phyloP scores from a whole-genome alignment of 2,113 vertebrate species.

The Crypturellus undulatus region DNA sequence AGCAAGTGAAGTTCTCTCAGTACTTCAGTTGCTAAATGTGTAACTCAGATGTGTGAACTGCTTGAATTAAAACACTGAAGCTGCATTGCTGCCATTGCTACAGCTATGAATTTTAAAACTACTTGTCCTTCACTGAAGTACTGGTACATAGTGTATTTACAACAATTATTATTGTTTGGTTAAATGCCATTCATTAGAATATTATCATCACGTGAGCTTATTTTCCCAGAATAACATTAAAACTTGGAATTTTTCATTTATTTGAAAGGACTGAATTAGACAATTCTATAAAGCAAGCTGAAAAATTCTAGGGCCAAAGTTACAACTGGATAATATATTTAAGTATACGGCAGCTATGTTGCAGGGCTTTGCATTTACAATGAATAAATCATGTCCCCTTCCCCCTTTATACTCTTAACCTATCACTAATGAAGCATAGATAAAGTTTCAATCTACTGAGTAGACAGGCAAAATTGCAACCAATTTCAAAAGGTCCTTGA shows the following conservation, averaged over 20 bases:
- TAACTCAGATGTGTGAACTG: not conserved
- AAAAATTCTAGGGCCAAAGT: not conserved
- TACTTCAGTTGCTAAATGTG: not conserved
- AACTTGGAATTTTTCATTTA: not conserved
- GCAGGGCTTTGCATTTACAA: not conserved
- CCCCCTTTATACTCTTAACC: not conserved
- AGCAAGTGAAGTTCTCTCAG: not conserved
- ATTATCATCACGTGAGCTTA: not conserved
- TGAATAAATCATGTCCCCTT: not conserved
- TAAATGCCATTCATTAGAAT: not conserved
- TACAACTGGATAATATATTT: accelerated
- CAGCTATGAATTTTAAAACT: not conserved
- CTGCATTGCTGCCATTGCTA: not conserved
- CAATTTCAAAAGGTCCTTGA: not conserved
- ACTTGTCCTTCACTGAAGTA: not conserved
- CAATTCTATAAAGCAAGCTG: not conserved
- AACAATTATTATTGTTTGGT: not conserved
- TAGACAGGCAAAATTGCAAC: not conserved
- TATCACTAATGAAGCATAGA: not conserved
- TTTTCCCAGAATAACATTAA: not conserved
- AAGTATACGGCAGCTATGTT: not conserved
- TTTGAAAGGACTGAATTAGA: not conserved
- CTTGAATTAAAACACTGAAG: not conserved
- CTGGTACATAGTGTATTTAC: not conserved
- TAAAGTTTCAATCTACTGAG: not conserved